Evolutionary conservation across 2,113 vertebrate species (phyloP).

Genomic region (Tretioscincus oriximinensis): DNA sequence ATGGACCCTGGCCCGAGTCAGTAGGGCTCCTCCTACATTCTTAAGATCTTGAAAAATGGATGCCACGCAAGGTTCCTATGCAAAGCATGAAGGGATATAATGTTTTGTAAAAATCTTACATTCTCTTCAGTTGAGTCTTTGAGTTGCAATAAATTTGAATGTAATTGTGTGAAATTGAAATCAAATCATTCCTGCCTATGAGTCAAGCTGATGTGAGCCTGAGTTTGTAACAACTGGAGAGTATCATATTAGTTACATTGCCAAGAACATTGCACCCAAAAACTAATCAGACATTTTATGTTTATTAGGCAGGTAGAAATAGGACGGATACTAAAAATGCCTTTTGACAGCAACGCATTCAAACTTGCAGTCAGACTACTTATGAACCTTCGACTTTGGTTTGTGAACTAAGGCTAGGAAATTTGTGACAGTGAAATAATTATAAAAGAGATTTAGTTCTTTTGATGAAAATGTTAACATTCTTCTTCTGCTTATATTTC

Average conservation of each 20-base stretch:
- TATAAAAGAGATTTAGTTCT: not conserved
- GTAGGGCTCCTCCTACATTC: too few species aligned
- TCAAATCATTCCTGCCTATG: not conserved
- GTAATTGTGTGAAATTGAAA: too few species aligned
- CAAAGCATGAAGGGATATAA: too few species aligned
- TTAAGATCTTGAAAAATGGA: not conserved
- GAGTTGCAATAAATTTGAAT: too few species aligned
- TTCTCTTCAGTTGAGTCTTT: too few species aligned
- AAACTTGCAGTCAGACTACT: not conserved
- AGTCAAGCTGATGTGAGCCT: not conserved
- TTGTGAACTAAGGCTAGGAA: not conserved
- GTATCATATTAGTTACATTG: not conserved
- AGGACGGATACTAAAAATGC: not conserved
- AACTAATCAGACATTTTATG: not conserved
- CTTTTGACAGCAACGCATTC: not conserved
- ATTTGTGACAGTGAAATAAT: not conserved
- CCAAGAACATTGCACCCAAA: too few species aligned
- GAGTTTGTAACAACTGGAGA: not conserved
- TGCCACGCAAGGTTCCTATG: too few species aligned
- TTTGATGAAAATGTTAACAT: constrained; percentile 13
- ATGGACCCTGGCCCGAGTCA: too few species aligned
- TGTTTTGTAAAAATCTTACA: too few species aligned
- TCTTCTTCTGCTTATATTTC: not conserved
- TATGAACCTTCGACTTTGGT: not conserved
- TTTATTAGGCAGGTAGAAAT: not conserved